A percentile compares a stretch with the other conserved stretches of the same genome.
These are phyloP conservation scores for Benitochromis conjunctus DNA, from an alignment of 2,113 vertebrate species.

Conservation along the genomic window DNA sequence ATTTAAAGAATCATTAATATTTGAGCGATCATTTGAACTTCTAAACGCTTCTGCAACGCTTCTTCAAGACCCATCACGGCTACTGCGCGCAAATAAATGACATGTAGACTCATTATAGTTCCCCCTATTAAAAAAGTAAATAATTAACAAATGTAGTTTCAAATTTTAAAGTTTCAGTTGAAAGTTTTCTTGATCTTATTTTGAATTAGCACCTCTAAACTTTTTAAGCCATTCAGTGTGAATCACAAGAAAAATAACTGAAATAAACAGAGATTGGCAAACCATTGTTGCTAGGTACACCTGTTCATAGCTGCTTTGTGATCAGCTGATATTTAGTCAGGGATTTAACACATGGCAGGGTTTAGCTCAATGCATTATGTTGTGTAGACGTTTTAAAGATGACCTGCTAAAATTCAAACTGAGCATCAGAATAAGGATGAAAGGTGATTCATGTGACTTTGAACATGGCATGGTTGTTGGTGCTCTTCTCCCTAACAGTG, in stretches of 20 bases:
- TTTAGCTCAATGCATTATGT: too few relatives aligned
- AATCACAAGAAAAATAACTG: background rate
- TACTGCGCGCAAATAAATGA: background rate
- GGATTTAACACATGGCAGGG: too few relatives aligned
- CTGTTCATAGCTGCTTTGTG: too few relatives aligned
- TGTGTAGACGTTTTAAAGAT: too few relatives aligned
- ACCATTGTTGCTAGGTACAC: too few relatives aligned
- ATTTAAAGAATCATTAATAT: constrained; percentile 54
- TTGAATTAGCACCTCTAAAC: background rate
- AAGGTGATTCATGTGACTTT: too few relatives aligned
- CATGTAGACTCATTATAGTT: background rate
- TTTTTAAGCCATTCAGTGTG: background rate
- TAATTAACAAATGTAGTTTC: background rate
- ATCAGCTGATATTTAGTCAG: too few relatives aligned
- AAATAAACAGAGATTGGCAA: too few relatives aligned
- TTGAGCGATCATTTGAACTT: constrained; percentile 54
- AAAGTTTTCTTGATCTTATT: background rate
- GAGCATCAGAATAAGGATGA: too few relatives aligned
- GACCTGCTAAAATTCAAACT: too few relatives aligned
- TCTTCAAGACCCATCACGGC: background rate
- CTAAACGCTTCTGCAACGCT: constrained; percentile 29
- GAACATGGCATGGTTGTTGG: too few relatives aligned
- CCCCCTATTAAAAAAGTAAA: background rate
- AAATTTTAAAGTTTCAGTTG: background rate
- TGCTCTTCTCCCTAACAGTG: too few relatives aligned